A percentile compares a stretch with the other conserved stretches of the same genome.
Conservation (phyloP, 2,113 vertebrate species). For the Leptodactylus fuscus region DNA sequence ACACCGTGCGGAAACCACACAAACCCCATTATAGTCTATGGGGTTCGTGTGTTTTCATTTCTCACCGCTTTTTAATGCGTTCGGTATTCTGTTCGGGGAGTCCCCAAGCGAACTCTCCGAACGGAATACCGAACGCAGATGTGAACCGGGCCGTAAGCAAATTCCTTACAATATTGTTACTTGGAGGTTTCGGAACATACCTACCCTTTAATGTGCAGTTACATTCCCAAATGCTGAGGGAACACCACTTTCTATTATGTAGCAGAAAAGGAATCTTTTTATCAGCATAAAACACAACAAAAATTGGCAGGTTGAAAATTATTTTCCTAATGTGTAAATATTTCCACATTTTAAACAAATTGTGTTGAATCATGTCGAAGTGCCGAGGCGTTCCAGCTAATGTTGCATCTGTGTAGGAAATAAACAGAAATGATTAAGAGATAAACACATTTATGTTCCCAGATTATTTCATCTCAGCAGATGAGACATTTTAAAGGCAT, state of each 20-base stretch:
- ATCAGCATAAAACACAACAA: not conserved
- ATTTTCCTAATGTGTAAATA: slow-evolving; percentile 50
- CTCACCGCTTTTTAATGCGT: no score
- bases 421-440: slow-evolving; percentile 48
- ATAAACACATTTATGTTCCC: slow-evolving; percentile 45
- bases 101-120: no score
- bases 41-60: no score
- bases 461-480: slow-evolving; percentile 18
- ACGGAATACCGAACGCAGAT: no score
- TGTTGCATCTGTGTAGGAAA: slow-evolving; percentile 39
- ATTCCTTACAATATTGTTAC: no score
- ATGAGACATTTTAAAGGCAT: slow-evolving; percentile 27
- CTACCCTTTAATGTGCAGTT: not conserved
- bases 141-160: no score
- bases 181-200: no score
- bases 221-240: not conserved
- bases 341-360: slow-evolving; percentile 42
- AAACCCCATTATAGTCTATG: no score
- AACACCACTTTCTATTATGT: slow-evolving; percentile 6
- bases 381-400: slow-evolving; percentile 36
- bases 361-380: slow-evolving; percentile 21
- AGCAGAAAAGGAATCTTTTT: not conserved
- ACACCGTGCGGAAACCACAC: no score
- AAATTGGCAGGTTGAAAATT: slow-evolving; percentile 27
- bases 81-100: no score